Percentiles rank a stretch among this genome's conserved stretches.
Evolutionary conservation across 92 coral and sea anemone genomes (phyloP).

Genomic region (Diadumene lineata): DNA sequence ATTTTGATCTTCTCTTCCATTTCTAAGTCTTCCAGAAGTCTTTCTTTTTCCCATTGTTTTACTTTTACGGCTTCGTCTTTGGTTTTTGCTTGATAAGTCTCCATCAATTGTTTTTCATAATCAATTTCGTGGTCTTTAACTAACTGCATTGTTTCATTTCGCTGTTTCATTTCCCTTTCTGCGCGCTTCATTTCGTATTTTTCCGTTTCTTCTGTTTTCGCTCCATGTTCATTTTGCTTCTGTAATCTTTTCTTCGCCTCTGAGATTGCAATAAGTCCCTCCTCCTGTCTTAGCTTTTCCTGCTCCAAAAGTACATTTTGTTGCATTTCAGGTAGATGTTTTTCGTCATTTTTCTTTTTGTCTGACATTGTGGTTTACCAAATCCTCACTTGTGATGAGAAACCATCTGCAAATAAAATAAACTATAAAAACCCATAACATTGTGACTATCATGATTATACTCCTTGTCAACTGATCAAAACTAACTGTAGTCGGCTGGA

Average conservation of each 20-base stretch:
- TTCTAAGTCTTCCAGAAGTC: constrained; percentile 51
- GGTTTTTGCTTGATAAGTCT: constrained; percentile 39
- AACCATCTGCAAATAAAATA: no score
- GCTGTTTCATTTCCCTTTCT: constrained; percentile 15
- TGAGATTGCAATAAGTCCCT: constrained; percentile 24
- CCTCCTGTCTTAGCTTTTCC: constrained; percentile 33
- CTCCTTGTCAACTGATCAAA: no score
- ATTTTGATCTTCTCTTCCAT: constrained; percentile 27
- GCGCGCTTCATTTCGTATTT: constrained; percentile 20
- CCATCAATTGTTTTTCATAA: constrained; percentile 36
- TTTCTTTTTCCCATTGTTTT: constrained; percentile 54
- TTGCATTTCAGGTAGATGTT: constrained; percentile 25
- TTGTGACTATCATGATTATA: no score
- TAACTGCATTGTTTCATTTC: constrained; percentile 5
- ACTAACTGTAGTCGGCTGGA: no score
- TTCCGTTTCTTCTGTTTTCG: constrained; percentile 3
- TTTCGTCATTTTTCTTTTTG: constrained; percentile 13
- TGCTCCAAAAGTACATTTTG: constrained; percentile 20
- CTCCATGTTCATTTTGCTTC: constrained; percentile 4
- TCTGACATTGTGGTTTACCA: background rate
- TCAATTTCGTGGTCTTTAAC: constrained; percentile 38
- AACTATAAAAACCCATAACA: no score
- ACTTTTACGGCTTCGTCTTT: constrained; percentile 41
- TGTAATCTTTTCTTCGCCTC: constrained; percentile 27
- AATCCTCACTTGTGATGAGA: no score